phyloP scores from a whole-genome alignment of 2,797 vertebrate genomes.

The Brachyalestes nurse region DNA sequence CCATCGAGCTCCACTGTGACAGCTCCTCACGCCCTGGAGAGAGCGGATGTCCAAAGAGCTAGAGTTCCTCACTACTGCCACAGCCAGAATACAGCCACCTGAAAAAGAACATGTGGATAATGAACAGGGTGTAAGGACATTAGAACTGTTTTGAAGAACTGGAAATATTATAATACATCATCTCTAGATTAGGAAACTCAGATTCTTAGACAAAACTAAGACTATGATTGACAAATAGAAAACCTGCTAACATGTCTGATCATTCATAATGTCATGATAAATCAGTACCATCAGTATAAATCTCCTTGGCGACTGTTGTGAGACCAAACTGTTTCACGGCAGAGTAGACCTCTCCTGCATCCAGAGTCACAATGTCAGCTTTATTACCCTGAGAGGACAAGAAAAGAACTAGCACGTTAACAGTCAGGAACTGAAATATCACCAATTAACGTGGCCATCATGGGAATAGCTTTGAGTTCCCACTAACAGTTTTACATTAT shows the following conservation, averaged over 20 bases:
- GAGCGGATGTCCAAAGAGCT: conserved; percentile 76
- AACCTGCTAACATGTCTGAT: background rate
- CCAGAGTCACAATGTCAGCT: conserved; percentile 86
- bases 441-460: background rate
- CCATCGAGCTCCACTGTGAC: conserved; percentile 88
- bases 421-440: background rate
- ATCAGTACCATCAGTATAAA: conserved; percentile 81
- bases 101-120: conserved; percentile 4
- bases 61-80: conserved; percentile 83
- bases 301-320: conserved; percentile 83
- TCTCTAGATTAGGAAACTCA: background rate
- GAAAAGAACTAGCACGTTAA: conserved; percentile 2
- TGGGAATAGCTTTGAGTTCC: background rate
- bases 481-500: too few species aligned
- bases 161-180: background rate
- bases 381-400: conserved; percentile 81
- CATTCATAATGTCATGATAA: too few species aligned
- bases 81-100: conserved; percentile 87
- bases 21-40: conserved; percentile 82
- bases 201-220: too few species aligned
- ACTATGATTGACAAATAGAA: too few species aligned
- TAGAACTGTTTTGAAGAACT: too few species aligned
- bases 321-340: conserved; percentile 88
- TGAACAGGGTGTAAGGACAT: background rate
- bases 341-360: conserved; percentile 90